Percentiles rank a stretch among this genome's conserved stretches.
Evolutionary conservation across 2,888 invertebrate genomes (phyloP).

Genomic region (Alloplasta piceator): DNA sequence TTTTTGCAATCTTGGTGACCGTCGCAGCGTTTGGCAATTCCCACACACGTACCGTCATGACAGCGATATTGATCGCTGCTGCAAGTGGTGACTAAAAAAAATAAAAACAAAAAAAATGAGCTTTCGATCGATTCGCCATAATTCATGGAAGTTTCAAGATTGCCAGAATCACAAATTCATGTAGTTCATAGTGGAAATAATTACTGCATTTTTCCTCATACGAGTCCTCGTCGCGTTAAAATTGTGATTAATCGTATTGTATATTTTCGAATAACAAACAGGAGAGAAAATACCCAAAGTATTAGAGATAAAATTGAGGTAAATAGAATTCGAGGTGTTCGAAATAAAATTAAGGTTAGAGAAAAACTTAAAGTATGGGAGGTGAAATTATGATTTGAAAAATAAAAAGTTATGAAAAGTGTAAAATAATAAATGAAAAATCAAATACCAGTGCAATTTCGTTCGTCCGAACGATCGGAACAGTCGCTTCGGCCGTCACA

Average conservation of each 20-base stretch:
- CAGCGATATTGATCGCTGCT: slow-evolving; percentile 85
- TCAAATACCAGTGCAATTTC: slow-evolving; percentile 82
- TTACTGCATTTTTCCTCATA: background rate
- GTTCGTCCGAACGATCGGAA: slow-evolving; percentile 86
- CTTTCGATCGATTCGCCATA: slow-evolving; percentile 10
- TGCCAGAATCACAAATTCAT: background rate
- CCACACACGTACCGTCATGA: slow-evolving; percentile 85
- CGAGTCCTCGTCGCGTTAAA: slow-evolving; percentile 28
- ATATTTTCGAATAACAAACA: slow-evolving; percentile 1
- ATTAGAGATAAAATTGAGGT: background rate
- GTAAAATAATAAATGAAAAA: slow-evolving; percentile 53
- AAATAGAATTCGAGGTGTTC: no score
- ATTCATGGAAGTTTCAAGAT: background rate
- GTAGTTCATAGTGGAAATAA: background rate
- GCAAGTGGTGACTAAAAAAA: slow-evolving; percentile 82
- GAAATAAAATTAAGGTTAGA: slow-evolving; percentile 11
- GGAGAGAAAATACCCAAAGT: background rate
- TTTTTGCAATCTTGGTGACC: slow-evolving; percentile 84
- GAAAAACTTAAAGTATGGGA: background rate
- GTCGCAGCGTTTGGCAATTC: slow-evolving; percentile 84
- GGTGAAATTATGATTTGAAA: background rate
- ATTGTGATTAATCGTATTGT: background rate
- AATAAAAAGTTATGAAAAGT: slow-evolving; percentile 18
- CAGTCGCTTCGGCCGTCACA: slow-evolving; percentile 85
- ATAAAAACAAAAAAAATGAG: slow-evolving; percentile 42